A percentile compares a stretch with the other conserved stretches of the same genome.
Evolutionary conservation across 2,797 vertebrate species (phyloP).

Genomic region (Sphenodon punctatus): DNA sequence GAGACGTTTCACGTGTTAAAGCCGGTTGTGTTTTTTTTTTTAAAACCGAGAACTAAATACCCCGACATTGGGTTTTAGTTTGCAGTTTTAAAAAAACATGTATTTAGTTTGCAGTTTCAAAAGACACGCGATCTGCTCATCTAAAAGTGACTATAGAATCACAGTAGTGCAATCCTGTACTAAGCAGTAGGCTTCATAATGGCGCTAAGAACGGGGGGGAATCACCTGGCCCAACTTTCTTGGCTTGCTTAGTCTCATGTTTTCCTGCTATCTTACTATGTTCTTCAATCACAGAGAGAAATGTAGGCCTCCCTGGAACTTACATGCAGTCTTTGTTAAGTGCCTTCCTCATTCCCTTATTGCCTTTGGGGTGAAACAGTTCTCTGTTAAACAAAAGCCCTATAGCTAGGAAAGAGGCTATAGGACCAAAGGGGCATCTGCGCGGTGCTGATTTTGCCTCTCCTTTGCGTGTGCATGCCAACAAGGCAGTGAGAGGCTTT

Average conservation of each 20-base stretch:
- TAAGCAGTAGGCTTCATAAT: background rate
- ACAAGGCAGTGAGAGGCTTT: background rate
- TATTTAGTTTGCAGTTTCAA: too few relatives aligned
- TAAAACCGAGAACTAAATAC: too few relatives aligned
- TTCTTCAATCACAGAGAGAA: background rate
- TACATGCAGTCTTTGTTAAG: background rate
- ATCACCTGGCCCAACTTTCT: background rate
- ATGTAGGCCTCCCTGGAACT: background rate
- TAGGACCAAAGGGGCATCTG: background rate
- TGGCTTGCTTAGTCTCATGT: background rate
- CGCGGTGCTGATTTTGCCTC: background rate
- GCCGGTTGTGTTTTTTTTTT: too few relatives aligned
- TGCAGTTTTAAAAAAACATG: too few relatives aligned
- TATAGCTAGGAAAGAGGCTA: background rate
- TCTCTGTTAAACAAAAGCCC: background rate
- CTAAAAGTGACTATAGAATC: too few relatives aligned
- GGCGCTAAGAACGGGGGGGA: background rate
- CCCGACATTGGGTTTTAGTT: too few relatives aligned
- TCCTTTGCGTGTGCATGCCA: background rate
- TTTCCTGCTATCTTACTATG: background rate
- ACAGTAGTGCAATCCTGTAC: background rate
- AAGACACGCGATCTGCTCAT: too few relatives aligned
- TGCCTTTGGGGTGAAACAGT: constrained; percentile 7
- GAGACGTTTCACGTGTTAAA: too few relatives aligned
- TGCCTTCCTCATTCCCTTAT: background rate